phyloP scores from a whole-genome alignment of 2,113 vertebrate genomes.

The Sminthopsis crassicaudata region DNA sequence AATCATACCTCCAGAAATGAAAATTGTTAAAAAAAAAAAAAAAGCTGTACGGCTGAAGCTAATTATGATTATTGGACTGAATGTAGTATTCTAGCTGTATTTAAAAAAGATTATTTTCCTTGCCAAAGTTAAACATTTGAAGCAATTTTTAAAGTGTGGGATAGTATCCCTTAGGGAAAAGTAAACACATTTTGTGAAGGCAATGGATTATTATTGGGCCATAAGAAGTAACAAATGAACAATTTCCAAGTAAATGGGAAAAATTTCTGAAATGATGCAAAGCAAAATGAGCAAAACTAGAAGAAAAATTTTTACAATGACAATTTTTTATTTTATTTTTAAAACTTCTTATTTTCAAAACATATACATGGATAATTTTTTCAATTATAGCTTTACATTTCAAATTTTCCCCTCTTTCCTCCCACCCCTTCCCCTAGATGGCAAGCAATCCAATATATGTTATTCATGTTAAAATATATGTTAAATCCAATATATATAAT shows the following conservation, averaged over 20 bases:
- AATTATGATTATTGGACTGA: background rate
- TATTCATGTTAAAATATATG: no score
- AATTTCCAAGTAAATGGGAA: background rate
- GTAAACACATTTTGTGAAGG: background rate
- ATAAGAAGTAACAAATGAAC: background rate
- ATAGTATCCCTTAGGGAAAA: background rate
- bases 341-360: no score
- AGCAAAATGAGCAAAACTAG: background rate
- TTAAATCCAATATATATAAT: no score
- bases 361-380: no score
- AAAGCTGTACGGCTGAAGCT: background rate
- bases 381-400: no score
- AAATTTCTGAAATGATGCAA: background rate
- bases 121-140: constrained; percentile 43
- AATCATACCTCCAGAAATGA: constrained; percentile 38
- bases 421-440: no score
- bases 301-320: background rate
- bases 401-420: no score
- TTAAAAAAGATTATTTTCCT: background rate
- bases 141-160: constrained; percentile 15
- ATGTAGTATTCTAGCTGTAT: background rate
- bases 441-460: no score
- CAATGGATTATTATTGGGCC: background rate
- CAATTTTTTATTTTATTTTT: no score
- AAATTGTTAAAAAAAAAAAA: background rate